These are phyloP conservation scores for Sebastes oblongus DNA, from an alignment of 2,797 vertebrate species.

Conservation along the genomic window DNA sequence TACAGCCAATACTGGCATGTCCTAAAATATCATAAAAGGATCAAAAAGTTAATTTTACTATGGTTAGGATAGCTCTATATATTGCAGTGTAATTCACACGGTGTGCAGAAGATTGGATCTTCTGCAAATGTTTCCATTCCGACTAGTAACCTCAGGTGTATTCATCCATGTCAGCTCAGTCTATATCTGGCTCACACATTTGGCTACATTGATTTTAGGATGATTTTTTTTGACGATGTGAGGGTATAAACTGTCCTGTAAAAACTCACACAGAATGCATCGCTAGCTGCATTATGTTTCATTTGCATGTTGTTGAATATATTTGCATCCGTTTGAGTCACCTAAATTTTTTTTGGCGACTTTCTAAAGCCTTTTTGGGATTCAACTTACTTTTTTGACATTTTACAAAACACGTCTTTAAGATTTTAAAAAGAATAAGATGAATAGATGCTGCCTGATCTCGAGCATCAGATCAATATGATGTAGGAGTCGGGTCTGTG, in stretches of 20 bases:
- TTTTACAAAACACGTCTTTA: background rate
- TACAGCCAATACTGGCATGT: conserved; percentile 33
- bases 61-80: background rate
- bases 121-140: conserved; percentile 2
- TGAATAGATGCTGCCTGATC: background rate
- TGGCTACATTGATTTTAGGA: background rate
- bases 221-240: background rate
- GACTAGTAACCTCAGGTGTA: background rate
- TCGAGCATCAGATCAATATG: conserved; percentile 34
- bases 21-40: conserved; percentile 42
- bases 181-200: conserved; percentile 20
- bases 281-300: background rate
- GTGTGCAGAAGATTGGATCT: background rate
- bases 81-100: background rate
- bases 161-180: conserved; percentile 6
- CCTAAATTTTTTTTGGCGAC: background rate
- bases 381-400: background rate
- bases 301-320: conserved; percentile 1
- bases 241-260: background rate
- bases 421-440: background rate
- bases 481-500: conserved; percentile 10
- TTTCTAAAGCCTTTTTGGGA: background rate
- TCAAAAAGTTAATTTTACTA: conserved; percentile 41
- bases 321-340: background rate
- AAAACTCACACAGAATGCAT: background rate